Conservation (phyloP, 2,113 vertebrate species). For the Nycticebus coucang region DNA sequence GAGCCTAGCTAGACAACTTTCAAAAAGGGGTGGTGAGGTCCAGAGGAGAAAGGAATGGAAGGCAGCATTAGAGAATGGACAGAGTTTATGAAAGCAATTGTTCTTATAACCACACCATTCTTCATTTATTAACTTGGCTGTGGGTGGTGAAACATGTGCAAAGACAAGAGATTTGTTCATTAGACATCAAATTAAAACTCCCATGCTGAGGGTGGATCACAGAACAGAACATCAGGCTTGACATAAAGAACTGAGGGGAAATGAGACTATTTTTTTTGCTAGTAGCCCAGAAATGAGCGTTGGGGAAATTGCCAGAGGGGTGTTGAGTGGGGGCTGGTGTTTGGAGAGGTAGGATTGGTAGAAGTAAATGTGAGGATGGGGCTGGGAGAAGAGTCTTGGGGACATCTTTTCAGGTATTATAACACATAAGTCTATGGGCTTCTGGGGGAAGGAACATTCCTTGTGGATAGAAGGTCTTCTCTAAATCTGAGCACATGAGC, state of each 20-base stretch:
- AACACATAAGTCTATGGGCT: background rate
- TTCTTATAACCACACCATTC: background rate
- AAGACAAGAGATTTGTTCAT: conserved; percentile 8
- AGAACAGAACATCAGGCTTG: background rate
- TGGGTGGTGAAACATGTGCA: background rate
- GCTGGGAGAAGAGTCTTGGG: background rate
- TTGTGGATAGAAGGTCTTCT: background rate
- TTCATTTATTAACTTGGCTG: background rate
- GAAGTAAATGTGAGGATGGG: background rate
- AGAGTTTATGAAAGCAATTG: background rate
- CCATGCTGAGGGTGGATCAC: background rate
- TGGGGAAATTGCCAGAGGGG: background rate
- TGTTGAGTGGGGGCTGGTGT: background rate
- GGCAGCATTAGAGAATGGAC: background rate
- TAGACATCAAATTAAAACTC: background rate
- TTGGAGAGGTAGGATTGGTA: background rate
- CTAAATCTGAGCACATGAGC: background rate
- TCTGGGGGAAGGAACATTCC: background rate
- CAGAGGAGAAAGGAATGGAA: background rate
- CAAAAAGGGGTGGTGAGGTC: background rate
- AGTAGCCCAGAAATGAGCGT: background rate
- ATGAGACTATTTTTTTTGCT: background rate
- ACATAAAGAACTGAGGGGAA: background rate
- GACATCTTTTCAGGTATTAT: background rate
- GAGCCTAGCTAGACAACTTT: too few species aligned